Conservation (phyloP, 2,113 vertebrate species). For the Scartelaos histophorus region DNA sequence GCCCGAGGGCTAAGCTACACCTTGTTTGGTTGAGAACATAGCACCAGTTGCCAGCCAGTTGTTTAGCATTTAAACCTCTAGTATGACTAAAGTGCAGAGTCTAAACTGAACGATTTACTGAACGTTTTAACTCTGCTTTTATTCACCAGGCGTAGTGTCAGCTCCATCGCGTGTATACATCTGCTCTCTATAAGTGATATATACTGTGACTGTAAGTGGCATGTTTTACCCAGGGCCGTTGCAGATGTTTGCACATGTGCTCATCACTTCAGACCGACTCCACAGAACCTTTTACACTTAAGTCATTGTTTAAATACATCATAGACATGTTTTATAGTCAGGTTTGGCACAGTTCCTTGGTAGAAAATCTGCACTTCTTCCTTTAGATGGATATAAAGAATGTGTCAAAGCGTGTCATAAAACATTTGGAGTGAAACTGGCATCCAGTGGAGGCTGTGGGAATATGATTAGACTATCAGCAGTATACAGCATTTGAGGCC, state of each 20-base stretch:
- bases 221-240: constrained; percentile 2
- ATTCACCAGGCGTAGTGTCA: background rate
- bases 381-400: constrained; percentile 43
- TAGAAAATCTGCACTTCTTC: constrained; percentile 58
- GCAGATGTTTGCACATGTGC: constrained; percentile 21
- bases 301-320: constrained; percentile 28
- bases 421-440: constrained; percentile 48
- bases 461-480: constrained; percentile 67
- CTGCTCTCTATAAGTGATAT: constrained; percentile 27
- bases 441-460: constrained; percentile 58
- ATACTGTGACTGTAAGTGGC: background rate
- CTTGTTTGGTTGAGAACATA: background rate
- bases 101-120: background rate
- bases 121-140: background rate
- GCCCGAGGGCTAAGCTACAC: background rate
- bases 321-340: constrained; percentile 23
- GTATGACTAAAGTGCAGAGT: background rate
- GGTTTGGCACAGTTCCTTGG: constrained; percentile 62
- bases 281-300: constrained; percentile 16
- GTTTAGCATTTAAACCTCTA: background rate
- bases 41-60: background rate
- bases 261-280: constrained; percentile 28
- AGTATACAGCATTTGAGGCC: constrained; percentile 41
- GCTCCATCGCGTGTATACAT: background rate
- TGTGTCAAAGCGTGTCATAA: constrained; percentile 35